phyloP scores from a whole-genome alignment of 2,888 invertebrate genomes.

The Tanytarsus gracilentus region DNA sequence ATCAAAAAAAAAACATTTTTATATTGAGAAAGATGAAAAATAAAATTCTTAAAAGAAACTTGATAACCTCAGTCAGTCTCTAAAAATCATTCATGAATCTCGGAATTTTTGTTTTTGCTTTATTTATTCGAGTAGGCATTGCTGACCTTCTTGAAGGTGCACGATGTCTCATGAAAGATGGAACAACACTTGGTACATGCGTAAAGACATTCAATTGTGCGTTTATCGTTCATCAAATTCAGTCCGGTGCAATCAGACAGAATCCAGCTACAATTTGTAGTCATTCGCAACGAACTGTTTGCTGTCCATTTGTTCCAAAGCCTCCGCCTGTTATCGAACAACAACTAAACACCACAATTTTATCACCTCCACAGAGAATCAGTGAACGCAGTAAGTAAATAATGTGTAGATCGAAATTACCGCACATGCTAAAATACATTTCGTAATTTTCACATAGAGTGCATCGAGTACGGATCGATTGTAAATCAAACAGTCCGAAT shows the following conservation, averaged over 20 bases:
- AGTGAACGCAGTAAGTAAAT: background rate
- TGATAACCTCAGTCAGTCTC: background rate
- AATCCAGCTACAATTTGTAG: constrained; percentile 1
- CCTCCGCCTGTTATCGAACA: background rate
- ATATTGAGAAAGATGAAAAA: too few relatives aligned
- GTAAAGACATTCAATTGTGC: background rate
- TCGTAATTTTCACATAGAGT: background rate
- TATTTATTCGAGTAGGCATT: background rate
- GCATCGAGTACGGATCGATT: background rate
- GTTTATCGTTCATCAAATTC: background rate
- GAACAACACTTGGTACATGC: background rate
- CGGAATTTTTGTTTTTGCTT: too few relatives aligned
- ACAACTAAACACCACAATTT: background rate
- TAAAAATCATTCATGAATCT: too few relatives aligned
- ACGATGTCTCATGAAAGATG: background rate
- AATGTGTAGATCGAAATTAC: too few relatives aligned
- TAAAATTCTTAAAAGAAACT: too few relatives aligned
- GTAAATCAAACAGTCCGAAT: background rate
- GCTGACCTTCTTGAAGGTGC: background rate
- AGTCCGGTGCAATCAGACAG: background rate
- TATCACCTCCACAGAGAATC: background rate
- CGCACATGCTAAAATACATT: background rate
- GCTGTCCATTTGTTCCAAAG: background rate
- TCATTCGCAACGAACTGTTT: background rate
- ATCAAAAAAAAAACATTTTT: too few relatives aligned